Evolutionary conservation across 1,140 invertebrate species (phyloP), one percentile per base, ranked within the genome.

Genomic region (Eciton burchellii): DNA sequence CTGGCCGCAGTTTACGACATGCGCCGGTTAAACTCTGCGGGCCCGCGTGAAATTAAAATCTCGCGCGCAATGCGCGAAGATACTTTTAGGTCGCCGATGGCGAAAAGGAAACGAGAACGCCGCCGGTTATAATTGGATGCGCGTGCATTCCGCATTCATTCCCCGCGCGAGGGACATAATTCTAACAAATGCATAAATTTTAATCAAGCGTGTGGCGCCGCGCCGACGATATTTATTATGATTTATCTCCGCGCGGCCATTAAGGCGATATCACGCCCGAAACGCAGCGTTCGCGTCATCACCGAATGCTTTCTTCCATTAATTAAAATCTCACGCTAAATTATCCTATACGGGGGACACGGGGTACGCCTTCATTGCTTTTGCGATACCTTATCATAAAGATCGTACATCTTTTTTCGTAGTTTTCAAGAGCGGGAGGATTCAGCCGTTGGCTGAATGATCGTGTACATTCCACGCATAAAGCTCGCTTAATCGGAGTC

Each of bases 121-220:
- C 74, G 26, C 74, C 63, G 63, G 63, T 79, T 79, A 79, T 79
- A 79, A 79, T 79, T 79, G 74, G 74, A 79, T 70, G 63, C 63
- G 63, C 63, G 49, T 79, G 49, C 63, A 57, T 79, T 57, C 74
- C 74, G 52, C 54, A 45, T 79, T 68, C 70, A 79, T 79, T 79
- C 56, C 63, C 74, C 49, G 74, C 74, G 35, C 35, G 63, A 45
- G 63, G 70, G 47, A 79, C 70, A 79, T 79, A 79, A 79, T 79
- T 79, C 63, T 79, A 79, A 57, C 74, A 79, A 79, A 79, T 68
- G 21, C 52, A 79, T 79, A 68, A 79, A 79, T 79, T 79, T 79
- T 70, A 79, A 79, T 79, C 49, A 79, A 76, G 59, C 29, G 26
- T 35, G 21, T 70, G 63, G 29, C 35, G 63, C 24, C 24, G 63